Conservation (phyloP, 2,797 vertebrate species). For the Sebastes taczanowskii region DNA sequence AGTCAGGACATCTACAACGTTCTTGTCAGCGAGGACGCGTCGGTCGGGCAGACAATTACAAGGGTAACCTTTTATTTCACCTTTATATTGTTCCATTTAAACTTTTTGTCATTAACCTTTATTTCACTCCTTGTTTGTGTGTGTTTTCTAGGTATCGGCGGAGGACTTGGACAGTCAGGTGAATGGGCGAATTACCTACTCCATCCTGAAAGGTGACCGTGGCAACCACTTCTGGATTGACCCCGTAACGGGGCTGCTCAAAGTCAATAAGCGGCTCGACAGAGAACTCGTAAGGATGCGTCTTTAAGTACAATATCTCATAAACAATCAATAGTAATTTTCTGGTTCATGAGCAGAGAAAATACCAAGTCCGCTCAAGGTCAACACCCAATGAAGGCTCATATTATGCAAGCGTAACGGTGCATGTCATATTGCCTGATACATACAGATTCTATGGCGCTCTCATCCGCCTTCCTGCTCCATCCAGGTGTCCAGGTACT, state of each 20-base stretch:
- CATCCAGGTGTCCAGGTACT: constrained; percentile 90
- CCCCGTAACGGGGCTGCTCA: constrained; percentile 89
- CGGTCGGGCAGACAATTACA: constrained; percentile 89
- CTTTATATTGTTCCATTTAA: background rate
- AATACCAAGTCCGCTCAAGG: constrained; percentile 45
- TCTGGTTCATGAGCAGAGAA: constrained; percentile 58
- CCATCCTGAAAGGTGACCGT: constrained; percentile 92
- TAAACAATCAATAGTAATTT: constrained; percentile 66
- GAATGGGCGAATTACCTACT: constrained; percentile 91
- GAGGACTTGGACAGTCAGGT: constrained; percentile 95
- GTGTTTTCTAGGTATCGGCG: constrained; percentile 86
- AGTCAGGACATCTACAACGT: constrained; percentile 92
- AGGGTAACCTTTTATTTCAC: constrained; percentile 75
- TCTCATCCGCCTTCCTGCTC: background rate
- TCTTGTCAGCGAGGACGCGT: constrained; percentile 91
- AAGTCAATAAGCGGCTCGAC: constrained; percentile 94
- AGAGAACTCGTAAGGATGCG: constrained; percentile 89
- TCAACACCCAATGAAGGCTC: constrained; percentile 30
- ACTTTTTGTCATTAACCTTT: background rate
- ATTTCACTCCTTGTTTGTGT: background rate
- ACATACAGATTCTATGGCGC: constrained; percentile 22
- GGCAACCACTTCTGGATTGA: constrained; percentile 95
- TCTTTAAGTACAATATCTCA: constrained; percentile 45
- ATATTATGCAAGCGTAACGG: constrained; percentile 32
- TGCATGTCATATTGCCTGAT: constrained; percentile 5